phyloP scores from a whole-genome alignment of 2,888 invertebrate genomes.

The Mesorhabditis belari region DNA sequence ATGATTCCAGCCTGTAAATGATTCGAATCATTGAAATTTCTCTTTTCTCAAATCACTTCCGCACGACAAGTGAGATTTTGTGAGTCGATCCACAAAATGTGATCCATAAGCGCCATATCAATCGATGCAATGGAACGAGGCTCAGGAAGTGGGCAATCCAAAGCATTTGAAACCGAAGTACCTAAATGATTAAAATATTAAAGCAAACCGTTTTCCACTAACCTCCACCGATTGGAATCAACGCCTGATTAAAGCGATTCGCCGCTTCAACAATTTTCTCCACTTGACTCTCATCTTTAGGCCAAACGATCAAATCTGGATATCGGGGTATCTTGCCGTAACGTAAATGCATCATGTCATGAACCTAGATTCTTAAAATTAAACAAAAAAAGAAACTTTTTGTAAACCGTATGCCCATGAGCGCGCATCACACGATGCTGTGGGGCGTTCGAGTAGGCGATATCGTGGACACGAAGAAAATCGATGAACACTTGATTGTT shows the following conservation, averaged over 20 bases:
- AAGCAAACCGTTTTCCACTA: slow-evolving; percentile 10
- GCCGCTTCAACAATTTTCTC: slow-evolving; percentile 71
- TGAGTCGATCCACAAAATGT: slow-evolving; percentile 83
- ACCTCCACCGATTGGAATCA: slow-evolving; percentile 64
- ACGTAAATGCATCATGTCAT: slow-evolving; percentile 76
- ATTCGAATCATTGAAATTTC: background rate
- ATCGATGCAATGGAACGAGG: slow-evolving; percentile 75
- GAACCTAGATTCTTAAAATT: slow-evolving; percentile 57
- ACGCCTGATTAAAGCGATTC: slow-evolving; percentile 67
- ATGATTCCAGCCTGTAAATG: slow-evolving; percentile 36
- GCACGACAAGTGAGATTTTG: slow-evolving; percentile 74
- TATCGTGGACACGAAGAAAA: slow-evolving; percentile 76
- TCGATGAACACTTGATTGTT: slow-evolving; percentile 80
- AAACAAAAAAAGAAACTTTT: background rate
- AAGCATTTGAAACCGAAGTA: slow-evolving; percentile 47
- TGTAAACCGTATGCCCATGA: slow-evolving; percentile 44
- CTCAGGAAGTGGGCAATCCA: slow-evolving; percentile 58
- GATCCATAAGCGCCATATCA: slow-evolving; percentile 90
- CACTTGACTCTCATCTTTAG: slow-evolving; percentile 56
- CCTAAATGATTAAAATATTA: slow-evolving; percentile 1
- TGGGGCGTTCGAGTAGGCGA: slow-evolving; percentile 72
- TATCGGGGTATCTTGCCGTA: slow-evolving; percentile 70
- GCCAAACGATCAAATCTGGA: slow-evolving; percentile 91
- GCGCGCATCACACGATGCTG: slow-evolving; percentile 39
- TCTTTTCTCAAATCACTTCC: slow-evolving; percentile 71